Evolutionary conservation across 2,797 vertebrate species (phyloP).

Genomic region (Lerista edwardsae): DNA sequence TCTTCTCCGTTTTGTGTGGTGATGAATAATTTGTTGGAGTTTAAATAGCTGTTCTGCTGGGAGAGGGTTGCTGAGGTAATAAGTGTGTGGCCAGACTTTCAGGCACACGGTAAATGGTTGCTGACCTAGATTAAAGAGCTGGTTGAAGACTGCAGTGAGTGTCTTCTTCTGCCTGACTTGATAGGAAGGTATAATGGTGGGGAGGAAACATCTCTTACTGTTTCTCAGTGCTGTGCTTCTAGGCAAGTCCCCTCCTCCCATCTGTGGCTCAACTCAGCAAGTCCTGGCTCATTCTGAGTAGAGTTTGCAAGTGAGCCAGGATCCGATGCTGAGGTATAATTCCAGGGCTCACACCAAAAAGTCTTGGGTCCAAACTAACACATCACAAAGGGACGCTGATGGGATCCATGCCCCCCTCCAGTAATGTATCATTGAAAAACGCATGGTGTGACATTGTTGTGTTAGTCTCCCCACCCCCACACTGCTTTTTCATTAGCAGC

Average conservation of each 20-base stretch:
- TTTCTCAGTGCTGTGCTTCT: background rate
- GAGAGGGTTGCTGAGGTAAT: background rate
- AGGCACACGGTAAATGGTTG: background rate
- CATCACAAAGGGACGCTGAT: background rate
- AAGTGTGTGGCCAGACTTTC: background rate
- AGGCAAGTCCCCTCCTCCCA: too few species aligned
- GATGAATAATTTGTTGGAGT: fast-evolving
- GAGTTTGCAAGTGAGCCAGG: too few species aligned
- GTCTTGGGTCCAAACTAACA: background rate
- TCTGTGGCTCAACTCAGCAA: too few species aligned
- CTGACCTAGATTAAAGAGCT: background rate
- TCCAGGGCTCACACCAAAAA: too few species aligned
- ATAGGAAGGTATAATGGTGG: too few species aligned
- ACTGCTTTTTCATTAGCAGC: background rate
- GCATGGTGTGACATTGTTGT: too few species aligned
- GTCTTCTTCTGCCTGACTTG: background rate
- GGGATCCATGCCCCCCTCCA: too few species aligned
- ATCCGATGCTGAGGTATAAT: too few species aligned
- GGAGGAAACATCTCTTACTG: too few species aligned
- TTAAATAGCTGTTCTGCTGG: too few species aligned
- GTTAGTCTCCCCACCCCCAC: background rate
- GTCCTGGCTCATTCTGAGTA: too few species aligned
- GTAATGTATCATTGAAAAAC: background rate
- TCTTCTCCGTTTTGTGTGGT: fast-evolving
- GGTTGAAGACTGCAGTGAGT: too few species aligned